Conservation (phyloP, 2,797 vertebrate genomes). For the Petrocephalus sullivani region DNA sequence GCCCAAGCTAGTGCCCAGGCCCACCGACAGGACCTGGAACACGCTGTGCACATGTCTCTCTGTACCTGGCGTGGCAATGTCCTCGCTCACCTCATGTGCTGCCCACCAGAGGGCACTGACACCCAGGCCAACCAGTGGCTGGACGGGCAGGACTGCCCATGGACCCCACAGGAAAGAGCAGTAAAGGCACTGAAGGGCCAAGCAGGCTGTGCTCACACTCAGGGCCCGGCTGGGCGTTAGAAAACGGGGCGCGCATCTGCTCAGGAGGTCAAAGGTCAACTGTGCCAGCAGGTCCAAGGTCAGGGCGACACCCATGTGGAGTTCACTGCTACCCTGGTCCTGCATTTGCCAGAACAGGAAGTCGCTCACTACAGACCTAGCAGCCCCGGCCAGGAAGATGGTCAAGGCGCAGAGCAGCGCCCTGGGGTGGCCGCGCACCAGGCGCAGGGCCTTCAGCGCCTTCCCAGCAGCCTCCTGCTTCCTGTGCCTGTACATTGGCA, state of each 20-base stretch:
- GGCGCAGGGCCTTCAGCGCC: conserved; percentile 60
- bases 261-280: conserved; percentile 50
- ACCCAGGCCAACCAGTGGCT: conserved; percentile 67
- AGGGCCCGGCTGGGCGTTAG: conserved; percentile 55
- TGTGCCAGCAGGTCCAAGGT: conserved; percentile 65
- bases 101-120: conserved; percentile 72
- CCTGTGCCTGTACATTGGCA: conserved; percentile 65
- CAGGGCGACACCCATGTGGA: conserved; percentile 71
- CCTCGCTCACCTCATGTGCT: conserved; percentile 51
- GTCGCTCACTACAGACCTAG: conserved; percentile 58
- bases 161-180: conserved; percentile 76
- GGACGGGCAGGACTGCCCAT: conserved; percentile 69
- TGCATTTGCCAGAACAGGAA: conserved; percentile 87
- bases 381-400: conserved; percentile 53
- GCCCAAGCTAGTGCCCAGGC: conserved; percentile 65
- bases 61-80: conserved; percentile 60
- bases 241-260: conserved; percentile 49
- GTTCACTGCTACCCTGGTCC: conserved; percentile 66
- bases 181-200: conserved; percentile 70
- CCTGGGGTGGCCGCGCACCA: conserved; percentile 58
- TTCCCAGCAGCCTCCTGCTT: conserved; percentile 46
- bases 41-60: conserved; percentile 65
- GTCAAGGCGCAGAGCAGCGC: conserved; percentile 64
- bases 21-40: conserved; percentile 51
- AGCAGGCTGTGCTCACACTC: conserved; percentile 46